These are phyloP conservation scores for Salmo trutta DNA, from an alignment of 2,797 vertebrate species.

Conservation along the genomic window DNA sequence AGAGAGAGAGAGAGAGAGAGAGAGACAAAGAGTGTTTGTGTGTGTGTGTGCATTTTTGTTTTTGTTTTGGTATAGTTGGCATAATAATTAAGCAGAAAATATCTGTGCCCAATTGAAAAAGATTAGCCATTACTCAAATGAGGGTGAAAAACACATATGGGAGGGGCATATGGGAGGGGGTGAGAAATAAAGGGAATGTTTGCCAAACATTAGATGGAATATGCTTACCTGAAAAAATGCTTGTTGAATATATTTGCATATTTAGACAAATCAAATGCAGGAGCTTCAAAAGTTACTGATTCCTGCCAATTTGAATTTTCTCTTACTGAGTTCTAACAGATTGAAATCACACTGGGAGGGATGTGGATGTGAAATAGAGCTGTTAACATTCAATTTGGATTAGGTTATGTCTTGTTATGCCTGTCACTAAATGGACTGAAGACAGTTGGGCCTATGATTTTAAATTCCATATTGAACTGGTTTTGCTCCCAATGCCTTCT, in stretches of 20 bases:
- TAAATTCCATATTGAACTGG: neutral
- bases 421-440: neutral
- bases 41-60: neutral
- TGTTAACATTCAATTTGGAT: too few relatives aligned
- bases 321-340: neutral
- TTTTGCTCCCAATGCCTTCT: conserved; percentile 12
- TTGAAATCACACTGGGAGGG: conserved; percentile 31
- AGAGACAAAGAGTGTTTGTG: neutral
- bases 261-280: conserved; percentile 46
- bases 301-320: conserved; percentile 23
- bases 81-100: conserved; percentile 27
- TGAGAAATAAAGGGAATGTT: neutral
- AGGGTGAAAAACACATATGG: conserved; percentile 3
- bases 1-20: neutral
- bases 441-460: neutral
- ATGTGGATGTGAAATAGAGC: neutral
- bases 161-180: neutral
- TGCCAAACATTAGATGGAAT: conserved; percentile 29
- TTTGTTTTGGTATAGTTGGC: neutral
- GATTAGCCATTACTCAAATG: conserved; percentile 8
- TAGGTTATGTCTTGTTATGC: neutral
- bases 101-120: conserved; percentile 18
- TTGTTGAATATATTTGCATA: conserved; percentile 63
- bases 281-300: conserved; percentile 48
- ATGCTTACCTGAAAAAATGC: conserved; percentile 41